Evolutionary conservation across 2,888 invertebrate species (phyloP).

Genomic region (Ectropis crepuscularia): DNA sequence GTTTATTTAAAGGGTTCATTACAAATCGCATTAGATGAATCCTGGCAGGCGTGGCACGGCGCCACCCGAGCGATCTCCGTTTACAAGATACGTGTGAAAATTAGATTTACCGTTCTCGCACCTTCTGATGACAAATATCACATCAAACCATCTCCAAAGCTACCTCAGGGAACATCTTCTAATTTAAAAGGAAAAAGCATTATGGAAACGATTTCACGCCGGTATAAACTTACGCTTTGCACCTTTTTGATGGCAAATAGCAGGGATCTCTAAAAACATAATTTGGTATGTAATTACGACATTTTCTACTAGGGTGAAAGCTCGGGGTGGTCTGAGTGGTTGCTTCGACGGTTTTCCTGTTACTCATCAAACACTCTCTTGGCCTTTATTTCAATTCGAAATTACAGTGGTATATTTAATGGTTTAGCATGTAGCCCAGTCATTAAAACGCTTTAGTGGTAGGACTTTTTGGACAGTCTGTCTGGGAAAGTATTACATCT

Average conservation of each 20-base stretch:
- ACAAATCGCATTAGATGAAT: slow-evolving; percentile 40
- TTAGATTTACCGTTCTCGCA: slow-evolving; percentile 40
- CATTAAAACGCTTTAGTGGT: no score
- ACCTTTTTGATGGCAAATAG: slow-evolving; percentile 19
- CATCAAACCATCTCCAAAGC: slow-evolving; percentile 22
- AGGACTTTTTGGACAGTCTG: no score
- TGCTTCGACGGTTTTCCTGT: slow-evolving; percentile 10
- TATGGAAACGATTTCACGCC: slow-evolving; percentile 22
- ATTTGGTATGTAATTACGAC: slow-evolving; percentile 18
- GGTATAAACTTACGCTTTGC: slow-evolving; percentile 8
- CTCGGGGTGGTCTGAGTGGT: slow-evolving; percentile 9
- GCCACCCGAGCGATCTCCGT: slow-evolving; percentile 34
- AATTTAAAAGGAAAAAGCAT: slow-evolving; percentile 22
- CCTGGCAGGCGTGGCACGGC: slow-evolving; percentile 28
- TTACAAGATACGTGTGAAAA: slow-evolving; percentile 38
- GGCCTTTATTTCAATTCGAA: background rate
- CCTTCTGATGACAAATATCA: slow-evolving; percentile 33
- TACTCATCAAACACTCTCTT: background rate
- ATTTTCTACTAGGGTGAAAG: slow-evolving; percentile 12
- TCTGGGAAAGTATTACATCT: no score
- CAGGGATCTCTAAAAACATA: slow-evolving; percentile 15
- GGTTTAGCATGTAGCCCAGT: no score
- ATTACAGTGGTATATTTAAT: no score
- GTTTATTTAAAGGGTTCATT: slow-evolving; percentile 39
- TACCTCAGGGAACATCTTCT: slow-evolving; percentile 16